phyloP scores from a whole-genome alignment of 2,113 vertebrate species.

The Acrocephalus kingi region DNA sequence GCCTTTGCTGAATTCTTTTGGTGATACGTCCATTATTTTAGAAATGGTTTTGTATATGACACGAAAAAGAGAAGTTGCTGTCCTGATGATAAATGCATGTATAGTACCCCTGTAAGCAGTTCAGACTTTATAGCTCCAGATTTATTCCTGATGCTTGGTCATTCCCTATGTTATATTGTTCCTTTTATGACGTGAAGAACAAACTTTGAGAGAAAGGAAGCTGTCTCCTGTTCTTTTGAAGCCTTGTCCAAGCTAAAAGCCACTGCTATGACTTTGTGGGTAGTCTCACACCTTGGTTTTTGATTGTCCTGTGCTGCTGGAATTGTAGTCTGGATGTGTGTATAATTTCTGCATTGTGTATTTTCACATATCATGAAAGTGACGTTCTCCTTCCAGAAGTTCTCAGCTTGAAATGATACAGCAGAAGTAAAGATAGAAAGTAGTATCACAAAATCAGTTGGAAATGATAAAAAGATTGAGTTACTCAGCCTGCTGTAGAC shows the following conservation, averaged over 20 bases:
- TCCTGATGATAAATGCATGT: background rate
- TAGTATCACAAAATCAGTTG: background rate
- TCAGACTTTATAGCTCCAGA: background rate
- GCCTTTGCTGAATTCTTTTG: background rate
- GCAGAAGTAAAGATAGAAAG: background rate
- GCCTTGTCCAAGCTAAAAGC: background rate
- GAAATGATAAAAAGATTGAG: background rate
- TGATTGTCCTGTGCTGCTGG: background rate
- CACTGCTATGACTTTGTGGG: background rate
- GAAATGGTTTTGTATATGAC: background rate
- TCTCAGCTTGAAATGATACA: background rate
- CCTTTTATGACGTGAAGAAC: background rate
- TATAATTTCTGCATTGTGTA: background rate
- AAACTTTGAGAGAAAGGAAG: background rate
- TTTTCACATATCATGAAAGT: background rate
- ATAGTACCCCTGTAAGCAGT: background rate
- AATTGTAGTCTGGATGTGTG: background rate
- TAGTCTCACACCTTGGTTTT: background rate
- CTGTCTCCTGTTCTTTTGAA: background rate
- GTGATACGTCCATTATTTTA: background rate
- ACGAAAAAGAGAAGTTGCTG: background rate
- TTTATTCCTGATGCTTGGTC: background rate
- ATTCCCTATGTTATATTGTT: background rate
- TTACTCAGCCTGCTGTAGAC: background rate
- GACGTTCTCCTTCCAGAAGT: background rate